Percentiles rank a stretch among this genome's conserved stretches.
Evolutionary conservation across 2,113 vertebrate species (phyloP).

Genomic region (Enhydra lutris): DNA sequence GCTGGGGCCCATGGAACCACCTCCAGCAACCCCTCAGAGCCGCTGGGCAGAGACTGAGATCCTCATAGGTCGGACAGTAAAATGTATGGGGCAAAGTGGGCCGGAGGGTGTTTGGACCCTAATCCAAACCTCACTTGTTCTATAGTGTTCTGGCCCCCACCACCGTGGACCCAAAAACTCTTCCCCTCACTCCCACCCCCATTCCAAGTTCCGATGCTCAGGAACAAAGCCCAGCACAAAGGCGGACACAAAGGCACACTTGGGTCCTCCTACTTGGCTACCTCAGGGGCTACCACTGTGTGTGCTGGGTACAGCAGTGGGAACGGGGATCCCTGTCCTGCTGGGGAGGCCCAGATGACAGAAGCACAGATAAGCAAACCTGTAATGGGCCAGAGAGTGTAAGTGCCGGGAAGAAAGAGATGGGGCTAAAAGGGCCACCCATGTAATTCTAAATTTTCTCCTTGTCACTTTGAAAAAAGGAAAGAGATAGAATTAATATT

Average conservation of each 20-base stretch:
- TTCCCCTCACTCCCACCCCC: not conserved
- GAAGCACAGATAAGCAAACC: no score
- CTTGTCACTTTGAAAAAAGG: not conserved
- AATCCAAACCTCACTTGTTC: not conserved
- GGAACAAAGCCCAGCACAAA: not conserved
- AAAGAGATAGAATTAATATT: not conserved
- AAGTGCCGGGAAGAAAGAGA: not conserved
- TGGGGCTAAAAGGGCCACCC: not conserved
- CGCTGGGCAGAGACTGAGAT: no score
- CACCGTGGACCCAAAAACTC: no score
- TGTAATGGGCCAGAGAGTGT: fast-evolving
- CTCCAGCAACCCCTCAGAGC: not conserved
- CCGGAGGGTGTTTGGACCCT: not conserved
- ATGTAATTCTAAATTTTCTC: not conserved
- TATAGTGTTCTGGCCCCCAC: not conserved
- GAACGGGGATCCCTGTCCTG: not conserved
- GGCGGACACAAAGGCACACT: not conserved
- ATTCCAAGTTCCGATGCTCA: not conserved
- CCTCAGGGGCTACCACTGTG: not conserved
- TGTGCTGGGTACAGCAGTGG: not conserved
- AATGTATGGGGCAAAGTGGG: not conserved
- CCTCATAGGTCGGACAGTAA: not conserved
- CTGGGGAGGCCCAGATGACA: not conserved
- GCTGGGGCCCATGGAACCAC: not conserved
- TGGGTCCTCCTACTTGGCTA: not conserved